phyloP scores from a whole-genome alignment of 2,888 invertebrate genomes.

The Mactromeris polynyma region DNA sequence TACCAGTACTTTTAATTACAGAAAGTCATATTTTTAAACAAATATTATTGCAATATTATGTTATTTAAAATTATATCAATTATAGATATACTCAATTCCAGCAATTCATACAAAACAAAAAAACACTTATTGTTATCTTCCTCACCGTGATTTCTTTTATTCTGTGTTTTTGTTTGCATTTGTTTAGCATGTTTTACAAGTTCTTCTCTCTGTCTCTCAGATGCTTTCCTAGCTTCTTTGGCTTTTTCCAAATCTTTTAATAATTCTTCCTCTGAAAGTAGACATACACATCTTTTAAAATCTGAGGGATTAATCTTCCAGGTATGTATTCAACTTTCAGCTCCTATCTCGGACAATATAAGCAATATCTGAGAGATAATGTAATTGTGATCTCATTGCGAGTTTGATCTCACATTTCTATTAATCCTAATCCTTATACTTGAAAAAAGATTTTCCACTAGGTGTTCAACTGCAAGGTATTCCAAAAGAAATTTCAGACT shows the following conservation, averaged over 20 bases:
- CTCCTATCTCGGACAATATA: background rate
- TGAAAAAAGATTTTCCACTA: too few relatives aligned
- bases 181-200: slow-evolving; percentile 85
- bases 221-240: slow-evolving; percentile 76
- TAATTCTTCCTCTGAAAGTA: slow-evolving; percentile 78
- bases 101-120: background rate
- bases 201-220: slow-evolving; percentile 86
- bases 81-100: background rate
- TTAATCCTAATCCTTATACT: background rate
- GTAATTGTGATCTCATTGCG: background rate
- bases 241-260: slow-evolving; percentile 82
- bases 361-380: background rate
- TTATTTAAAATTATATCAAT: too few relatives aligned
- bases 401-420: background rate
- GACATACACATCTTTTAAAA: background rate
- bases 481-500: too few relatives aligned
- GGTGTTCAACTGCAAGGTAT: too few relatives aligned
- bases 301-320: background rate
- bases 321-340: background rate
- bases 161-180: slow-evolving; percentile 85
- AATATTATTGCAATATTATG: too few relatives aligned
- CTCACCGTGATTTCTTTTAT: slow-evolving; percentile 86
- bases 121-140: too few relatives aligned
- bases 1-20: too few relatives aligned
- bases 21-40: too few relatives aligned